Base-by-base conservation (phyloP, 2,113 vertebrate species). In the Paradoxurus hermaphroditus region DNA sequence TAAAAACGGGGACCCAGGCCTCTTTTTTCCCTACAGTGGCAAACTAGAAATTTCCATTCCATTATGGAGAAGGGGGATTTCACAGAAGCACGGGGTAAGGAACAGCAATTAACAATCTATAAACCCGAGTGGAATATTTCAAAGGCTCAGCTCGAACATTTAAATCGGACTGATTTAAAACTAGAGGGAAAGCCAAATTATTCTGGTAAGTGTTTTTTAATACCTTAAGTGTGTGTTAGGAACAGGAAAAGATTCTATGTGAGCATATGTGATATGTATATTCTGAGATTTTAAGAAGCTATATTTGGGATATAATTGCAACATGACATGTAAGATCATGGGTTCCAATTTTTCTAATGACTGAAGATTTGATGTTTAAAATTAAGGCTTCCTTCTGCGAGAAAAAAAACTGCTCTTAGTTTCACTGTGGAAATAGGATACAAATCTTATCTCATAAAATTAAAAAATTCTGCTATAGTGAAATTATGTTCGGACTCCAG, bases 51-150 rank as follows among this genome's bases (percentile, higher is more conserved):
- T 70, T 93, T 78, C 87, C 67, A 49, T 21, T 31, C 67, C 1
- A 0, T 34, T 0, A 0, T 36, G 0, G 2, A 63, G 85, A 96
- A 29, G n/a, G 36, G 75, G 85, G 68, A 8, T 3, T 36, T 3
- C 44, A 36, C 0, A 18, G 59, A 91, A 62, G 39, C 62, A 39
- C 59, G 11, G 39, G 4, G 0, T 1, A 0, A 53, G 1, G 18
- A 5, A 12, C 51, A 4, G 5, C 12, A 5, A 75, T 62, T 49
- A 13, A 3, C 25, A 46, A 39, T 41, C 72, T 51, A 18, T 63
- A 82, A 27, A 46, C 41, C 53, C 72, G 46, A n/a, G 31, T 63
- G 0, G 0, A 21, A 7, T 63, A 15, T 72, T 94, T 90, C 84
- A 70, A 51, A 78, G 59, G 0, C 67, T 93, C 49, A 16, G 3